These are phyloP conservation scores for Brachyistius frenatus DNA, from an alignment of 2,113 vertebrate species.

Conservation along the genomic window DNA sequence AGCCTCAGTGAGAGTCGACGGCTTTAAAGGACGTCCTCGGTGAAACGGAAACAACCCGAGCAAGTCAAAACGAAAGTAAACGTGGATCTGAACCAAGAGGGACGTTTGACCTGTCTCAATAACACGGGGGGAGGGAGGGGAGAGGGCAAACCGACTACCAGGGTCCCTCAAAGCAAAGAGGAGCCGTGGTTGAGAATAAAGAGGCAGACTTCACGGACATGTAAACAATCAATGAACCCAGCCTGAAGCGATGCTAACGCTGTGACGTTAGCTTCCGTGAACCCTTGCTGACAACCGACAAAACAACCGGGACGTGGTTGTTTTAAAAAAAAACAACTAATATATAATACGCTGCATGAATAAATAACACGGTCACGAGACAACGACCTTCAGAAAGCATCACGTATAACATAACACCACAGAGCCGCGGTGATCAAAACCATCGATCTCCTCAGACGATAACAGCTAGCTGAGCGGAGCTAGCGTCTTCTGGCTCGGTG, in stretches of 20 bases:
- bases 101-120: background rate
- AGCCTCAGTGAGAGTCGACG: background rate
- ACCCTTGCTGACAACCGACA: conserved; percentile 40
- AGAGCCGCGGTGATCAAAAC: background rate
- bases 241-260: conserved; percentile 52
- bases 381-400: background rate
- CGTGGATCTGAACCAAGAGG: conserved; percentile 14
- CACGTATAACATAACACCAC: too few relatives aligned
- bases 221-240: conserved; percentile 63
- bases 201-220: background rate
- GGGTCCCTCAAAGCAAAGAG: too few relatives aligned
- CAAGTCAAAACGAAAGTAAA: conserved; percentile 61
- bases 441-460: conserved; percentile 44
- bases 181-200: background rate
- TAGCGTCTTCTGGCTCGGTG: conserved; percentile 66
- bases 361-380: background rate
- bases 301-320: background rate
- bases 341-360: too few relatives aligned
- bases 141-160: background rate
- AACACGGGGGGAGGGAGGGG: background rate
- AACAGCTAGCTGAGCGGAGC: conserved; percentile 70
- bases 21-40: background rate
- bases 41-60: too few relatives aligned
- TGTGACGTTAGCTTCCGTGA: conserved; percentile 57
- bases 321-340: too few relatives aligned